Percentiles rank a stretch among this genome's conserved stretches.
These are phyloP conservation scores for Crypturellus tataupa DNA, from an alignment of 2,797 vertebrate genomes.

Conservation along the genomic window DNA sequence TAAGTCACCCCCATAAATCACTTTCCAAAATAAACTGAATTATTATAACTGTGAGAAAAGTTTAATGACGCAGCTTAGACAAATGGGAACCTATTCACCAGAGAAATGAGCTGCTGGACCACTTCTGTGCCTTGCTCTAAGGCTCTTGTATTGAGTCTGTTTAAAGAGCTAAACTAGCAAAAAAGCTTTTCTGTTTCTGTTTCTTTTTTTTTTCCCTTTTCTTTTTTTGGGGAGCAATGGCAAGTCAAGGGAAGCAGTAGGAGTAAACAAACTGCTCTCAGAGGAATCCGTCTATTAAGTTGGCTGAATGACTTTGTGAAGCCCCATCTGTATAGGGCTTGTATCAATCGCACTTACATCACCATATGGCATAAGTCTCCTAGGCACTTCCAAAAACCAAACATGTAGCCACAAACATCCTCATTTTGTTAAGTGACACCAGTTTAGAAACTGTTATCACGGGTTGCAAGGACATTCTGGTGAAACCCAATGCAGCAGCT, in stretches of 20 bases:
- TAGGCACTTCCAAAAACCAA: not conserved
- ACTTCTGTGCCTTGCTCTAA: not conserved
- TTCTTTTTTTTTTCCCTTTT: not conserved
- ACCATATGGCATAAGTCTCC: not conserved
- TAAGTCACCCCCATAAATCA: accelerated
- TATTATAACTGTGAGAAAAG: not conserved
- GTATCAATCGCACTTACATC: too few relatives aligned
- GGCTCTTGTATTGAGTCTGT: not conserved
- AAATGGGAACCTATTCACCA: not conserved
- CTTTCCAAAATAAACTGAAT: not conserved
- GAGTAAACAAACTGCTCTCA: not conserved
- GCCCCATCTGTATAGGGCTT: too few relatives aligned
- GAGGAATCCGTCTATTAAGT: not conserved
- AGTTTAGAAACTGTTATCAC: not conserved
- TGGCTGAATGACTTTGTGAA: not conserved
- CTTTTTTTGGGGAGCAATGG: accelerated
- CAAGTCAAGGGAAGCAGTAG: not conserved
- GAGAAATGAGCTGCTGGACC: not conserved
- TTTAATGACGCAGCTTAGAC: not conserved
- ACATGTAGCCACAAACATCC: not conserved
- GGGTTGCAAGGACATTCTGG: not conserved
- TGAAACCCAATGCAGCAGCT: not conserved
- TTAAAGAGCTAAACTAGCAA: not conserved
- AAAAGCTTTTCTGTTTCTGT: not conserved
- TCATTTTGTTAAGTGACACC: not conserved